Conservation (phyloP, 2,113 vertebrate genomes). For the Phocoena phocoena region DNA sequence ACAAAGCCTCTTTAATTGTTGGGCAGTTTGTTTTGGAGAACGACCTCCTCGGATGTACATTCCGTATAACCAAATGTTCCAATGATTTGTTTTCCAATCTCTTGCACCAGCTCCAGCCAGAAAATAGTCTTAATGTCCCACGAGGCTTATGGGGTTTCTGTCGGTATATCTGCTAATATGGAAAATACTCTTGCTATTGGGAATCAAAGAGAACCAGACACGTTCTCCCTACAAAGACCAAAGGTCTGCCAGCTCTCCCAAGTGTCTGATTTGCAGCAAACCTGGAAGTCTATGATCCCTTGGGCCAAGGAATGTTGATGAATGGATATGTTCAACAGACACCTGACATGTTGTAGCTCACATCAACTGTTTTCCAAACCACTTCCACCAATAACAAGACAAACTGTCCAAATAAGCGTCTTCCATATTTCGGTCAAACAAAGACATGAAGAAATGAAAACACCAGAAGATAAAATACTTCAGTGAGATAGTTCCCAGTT, state of each 20-base stretch:
- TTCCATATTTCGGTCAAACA: neutral
- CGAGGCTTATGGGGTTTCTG: neutral
- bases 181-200: neutral
- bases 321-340: neutral
- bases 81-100: constrained; percentile 42
- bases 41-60: neutral
- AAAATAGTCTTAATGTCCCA: constrained; percentile 26
- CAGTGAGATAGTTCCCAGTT: neutral
- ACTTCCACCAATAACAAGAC: neutral
- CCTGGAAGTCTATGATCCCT: neutral
- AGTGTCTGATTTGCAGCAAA: neutral
- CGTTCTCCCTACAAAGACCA: neutral
- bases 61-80: neutral
- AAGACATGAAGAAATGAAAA: neutral
- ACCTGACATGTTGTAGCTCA: neutral
- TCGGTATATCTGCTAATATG: neutral
- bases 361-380: neutral
- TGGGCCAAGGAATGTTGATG: neutral
- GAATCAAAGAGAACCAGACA: neutral
- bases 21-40: neutral
- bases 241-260: neutral
- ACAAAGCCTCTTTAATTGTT: neutral
- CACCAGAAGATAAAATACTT: neutral
- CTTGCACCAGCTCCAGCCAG: neutral
- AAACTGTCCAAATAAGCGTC: neutral